These are phyloP conservation scores for Athene noctua DNA, from an alignment of 2,113 vertebrate genomes.

Conservation along the genomic window DNA sequence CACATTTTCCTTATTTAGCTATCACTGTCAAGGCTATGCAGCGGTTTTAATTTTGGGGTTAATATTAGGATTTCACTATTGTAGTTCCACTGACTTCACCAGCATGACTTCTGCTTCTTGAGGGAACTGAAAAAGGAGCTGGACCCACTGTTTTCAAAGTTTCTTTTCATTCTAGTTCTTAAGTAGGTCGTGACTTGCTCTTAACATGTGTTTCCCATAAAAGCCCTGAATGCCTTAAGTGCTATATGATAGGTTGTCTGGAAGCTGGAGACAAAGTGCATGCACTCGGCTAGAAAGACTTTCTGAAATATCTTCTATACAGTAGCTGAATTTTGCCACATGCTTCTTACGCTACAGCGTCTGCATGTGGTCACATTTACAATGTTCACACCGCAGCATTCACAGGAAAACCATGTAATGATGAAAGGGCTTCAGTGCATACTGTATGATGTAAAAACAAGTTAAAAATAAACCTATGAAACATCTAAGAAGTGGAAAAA, in stretches of 20 bases:
- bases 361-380: conserved; percentile 69
- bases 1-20: neutral
- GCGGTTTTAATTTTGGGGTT: neutral
- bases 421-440: conserved; percentile 10
- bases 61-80: neutral
- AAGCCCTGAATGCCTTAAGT: conserved; percentile 51
- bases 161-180: conserved; percentile 14
- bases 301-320: conserved; percentile 26
- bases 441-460: neutral
- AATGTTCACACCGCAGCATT: neutral
- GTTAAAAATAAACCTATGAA: neutral
- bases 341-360: conserved; percentile 19
- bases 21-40: neutral
- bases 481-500: neutral
- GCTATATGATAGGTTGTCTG: conserved; percentile 58
- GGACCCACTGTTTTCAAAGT: neutral
- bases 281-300: neutral
- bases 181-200: neutral
- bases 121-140: neutral
- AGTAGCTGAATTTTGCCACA: conserved; percentile 70
- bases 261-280: conserved; percentile 55
- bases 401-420: neutral
- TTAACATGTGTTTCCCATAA: conserved; percentile 73
- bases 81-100: neutral
- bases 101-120: neutral